Base-by-base conservation (phyloP, 2,888 invertebrate species). In the Carcina quercana region DNA sequence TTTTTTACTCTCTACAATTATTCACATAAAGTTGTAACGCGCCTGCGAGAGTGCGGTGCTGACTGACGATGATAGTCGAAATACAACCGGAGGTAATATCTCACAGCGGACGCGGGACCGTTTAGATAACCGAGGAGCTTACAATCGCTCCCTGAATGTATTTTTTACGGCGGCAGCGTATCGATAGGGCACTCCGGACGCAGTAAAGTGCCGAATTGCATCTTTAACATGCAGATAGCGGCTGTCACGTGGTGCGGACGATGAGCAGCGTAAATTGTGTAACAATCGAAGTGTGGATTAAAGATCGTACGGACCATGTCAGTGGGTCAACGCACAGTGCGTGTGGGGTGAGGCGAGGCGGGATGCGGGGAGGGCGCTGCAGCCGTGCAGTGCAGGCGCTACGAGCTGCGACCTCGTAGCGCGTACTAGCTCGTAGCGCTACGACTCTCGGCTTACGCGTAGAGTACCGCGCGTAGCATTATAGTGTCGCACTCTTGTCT, bases 311-410 rank as follows among this genome's bases (percentile, higher is more conserved):
- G 73, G 56, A 52, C 61, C 66, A 63, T 78, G 78, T 79, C 78
- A 82, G 76, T 82, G 74, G 82, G 80, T 82, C 82, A 74, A 73
- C 74, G 79, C 78, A 79, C 76, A 72, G 78, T 76, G 82, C 82
- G 82, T 75, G 69, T 56, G 57, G 59, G 51, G 53, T 43, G 52
- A 40, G 43, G 59, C 54, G 45, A 53, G 45, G 56, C 54, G 50
- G 59, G 55, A 51, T 44, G 51, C 45, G 37, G 43, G 33, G 43
- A 28, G 42, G 34, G 35, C 13, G 75, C 67, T 76, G 78, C 76
- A 75, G 54, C 69, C 63, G n/a, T n/a, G n/a, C n/a, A 65, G 73
- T 71, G 67, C 70, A 68, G 63, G 61, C 51, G 47, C 61, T 62
- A 64, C 67, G 60, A 53, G 46, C 59, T 58, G 61, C 61, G 46